Evolutionary conservation across 2,113 vertebrate species (phyloP).

Genomic region (Seriola quinqueradiata): DNA sequence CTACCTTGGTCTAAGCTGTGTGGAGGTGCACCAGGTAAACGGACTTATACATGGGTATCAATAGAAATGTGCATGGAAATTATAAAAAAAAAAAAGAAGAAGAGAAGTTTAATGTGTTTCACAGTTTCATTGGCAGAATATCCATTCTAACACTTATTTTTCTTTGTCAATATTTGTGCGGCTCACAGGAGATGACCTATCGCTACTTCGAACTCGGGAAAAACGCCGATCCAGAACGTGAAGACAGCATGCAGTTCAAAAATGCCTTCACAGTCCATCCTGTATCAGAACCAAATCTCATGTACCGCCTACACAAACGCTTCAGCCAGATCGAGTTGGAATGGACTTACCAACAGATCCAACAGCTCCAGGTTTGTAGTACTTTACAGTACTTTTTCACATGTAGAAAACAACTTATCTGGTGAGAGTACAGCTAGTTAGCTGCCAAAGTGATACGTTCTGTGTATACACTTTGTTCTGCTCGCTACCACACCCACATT

Average conservation of each 20-base stretch:
- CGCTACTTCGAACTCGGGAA: slow-evolving; percentile 92
- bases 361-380: slow-evolving; percentile 92
- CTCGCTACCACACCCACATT: slow-evolving; percentile 5
- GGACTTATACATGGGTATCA: background rate
- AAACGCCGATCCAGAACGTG: slow-evolving; percentile 92
- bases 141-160: background rate
- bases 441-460: background rate
- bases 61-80: background rate
- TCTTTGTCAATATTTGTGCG: background rate
- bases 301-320: slow-evolving; percentile 95
- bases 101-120: too few species aligned
- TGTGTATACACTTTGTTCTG: slow-evolving; percentile 20
- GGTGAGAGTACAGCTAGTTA: background rate
- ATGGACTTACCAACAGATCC: slow-evolving; percentile 91
- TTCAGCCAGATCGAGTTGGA: slow-evolving; percentile 95
- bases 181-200: slow-evolving; percentile 90
- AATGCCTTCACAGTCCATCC: slow-evolving; percentile 92
- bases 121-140: background rate
- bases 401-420: background rate
- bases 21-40: slow-evolving; percentile 92
- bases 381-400: background rate
- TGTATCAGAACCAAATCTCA: slow-evolving; percentile 90
- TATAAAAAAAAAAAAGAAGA: background rate
- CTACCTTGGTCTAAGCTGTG: slow-evolving; percentile 91
- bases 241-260: slow-evolving; percentile 89